phyloP scores from a whole-genome alignment of 2,888 invertebrate genomes.

The Autographa pulchrina region DNA sequence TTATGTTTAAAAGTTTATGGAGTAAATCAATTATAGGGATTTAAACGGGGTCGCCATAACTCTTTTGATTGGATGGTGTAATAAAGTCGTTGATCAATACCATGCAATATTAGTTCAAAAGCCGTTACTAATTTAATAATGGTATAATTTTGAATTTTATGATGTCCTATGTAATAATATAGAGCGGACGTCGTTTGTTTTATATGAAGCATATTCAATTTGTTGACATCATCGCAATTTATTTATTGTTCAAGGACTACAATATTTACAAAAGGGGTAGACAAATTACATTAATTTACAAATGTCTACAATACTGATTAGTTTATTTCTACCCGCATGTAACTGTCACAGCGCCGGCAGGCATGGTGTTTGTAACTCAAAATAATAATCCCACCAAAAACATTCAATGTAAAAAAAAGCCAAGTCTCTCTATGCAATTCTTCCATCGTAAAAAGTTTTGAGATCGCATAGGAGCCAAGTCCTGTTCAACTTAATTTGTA shows the following conservation, averaged over 20 bases:
- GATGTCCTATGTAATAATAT: no score
- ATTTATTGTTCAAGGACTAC: not conserved
- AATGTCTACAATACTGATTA: not conserved
- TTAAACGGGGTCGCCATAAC: not conserved
- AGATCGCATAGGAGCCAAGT: no score
- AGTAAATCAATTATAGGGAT: not conserved
- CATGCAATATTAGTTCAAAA: not conserved
- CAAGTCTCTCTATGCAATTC: no score
- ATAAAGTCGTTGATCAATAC: not conserved
- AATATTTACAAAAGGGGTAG: not conserved
- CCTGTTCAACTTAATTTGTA: no score
- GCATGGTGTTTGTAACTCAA: no score
- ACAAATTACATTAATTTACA: no score
- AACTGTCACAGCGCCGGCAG: not conserved
- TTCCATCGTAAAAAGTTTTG: no score
- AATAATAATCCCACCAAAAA: no score
- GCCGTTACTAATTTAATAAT: not conserved
- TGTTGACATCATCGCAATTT: not conserved
- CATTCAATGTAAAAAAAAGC: no score
- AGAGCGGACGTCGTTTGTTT: not conserved
- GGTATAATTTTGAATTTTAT: not conserved
- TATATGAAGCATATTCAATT: not conserved
- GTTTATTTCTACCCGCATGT: not conserved
- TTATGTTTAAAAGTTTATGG: not conserved
- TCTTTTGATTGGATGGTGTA: not conserved